A percentile compares a stretch with the other conserved stretches of the same genome.
Evolutionary conservation across 2,797 vertebrate species (phyloP).

Genomic region (Cynodonichthys magdalenae): DNA sequence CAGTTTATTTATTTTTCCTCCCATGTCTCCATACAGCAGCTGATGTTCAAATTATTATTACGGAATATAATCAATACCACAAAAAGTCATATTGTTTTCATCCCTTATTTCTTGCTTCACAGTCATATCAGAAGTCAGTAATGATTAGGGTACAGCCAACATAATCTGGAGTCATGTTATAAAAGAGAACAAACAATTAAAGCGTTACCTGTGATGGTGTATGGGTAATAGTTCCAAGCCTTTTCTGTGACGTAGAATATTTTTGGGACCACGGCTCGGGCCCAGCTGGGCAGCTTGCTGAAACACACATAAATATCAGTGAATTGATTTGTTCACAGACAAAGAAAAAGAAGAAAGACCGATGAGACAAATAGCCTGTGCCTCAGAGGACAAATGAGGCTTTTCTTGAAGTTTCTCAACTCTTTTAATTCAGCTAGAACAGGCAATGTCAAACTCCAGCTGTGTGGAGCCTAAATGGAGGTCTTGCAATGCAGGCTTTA

Average conservation of each 20-base stretch:
- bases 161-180: not conserved
- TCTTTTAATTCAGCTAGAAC: conserved; percentile 23
- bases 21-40: too few species aligned
- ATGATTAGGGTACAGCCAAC: not conserved
- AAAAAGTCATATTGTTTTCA: not conserved
- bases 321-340: conserved; percentile 22
- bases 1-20: too few species aligned
- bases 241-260: conserved; percentile 99
- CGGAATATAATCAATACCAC: not conserved
- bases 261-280: conserved; percentile 94
- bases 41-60: too few species aligned
- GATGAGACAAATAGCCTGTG: conserved; percentile 7
- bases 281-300: conserved; percentile 98
- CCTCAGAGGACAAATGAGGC: not conserved
- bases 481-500: conserved; percentile 23
- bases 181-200: not conserved
- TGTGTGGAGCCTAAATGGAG: conserved; percentile 32
- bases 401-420: conserved; percentile 4
- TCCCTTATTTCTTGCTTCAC: not conserved
- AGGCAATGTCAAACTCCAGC: conserved; percentile 38
- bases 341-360: conserved; percentile 22
- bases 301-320: conserved; percentile 50
- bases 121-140: not conserved
- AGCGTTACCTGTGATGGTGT: conserved; percentile 92
- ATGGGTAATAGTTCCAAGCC: conserved; percentile 99